These are phyloP conservation scores for Orycteropus afer DNA, from an alignment of 2,113 vertebrate species.

Conservation along the genomic window DNA sequence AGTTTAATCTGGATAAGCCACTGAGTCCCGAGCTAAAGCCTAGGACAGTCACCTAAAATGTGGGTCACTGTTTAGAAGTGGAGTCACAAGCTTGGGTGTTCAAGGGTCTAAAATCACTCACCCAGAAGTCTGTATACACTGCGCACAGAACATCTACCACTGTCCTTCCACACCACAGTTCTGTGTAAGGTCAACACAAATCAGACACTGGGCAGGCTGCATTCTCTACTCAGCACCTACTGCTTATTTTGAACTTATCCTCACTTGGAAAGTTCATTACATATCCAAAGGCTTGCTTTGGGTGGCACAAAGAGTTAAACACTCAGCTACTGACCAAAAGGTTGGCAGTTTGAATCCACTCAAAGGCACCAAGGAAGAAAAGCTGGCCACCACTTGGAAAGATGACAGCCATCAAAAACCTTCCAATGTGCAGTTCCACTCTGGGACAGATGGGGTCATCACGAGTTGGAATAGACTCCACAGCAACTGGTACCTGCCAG, in stretches of 20 bases:
- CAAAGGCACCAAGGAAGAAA: background rate
- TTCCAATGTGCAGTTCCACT: background rate
- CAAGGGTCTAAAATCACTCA: background rate
- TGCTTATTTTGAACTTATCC: background rate
- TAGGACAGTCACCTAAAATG: background rate
- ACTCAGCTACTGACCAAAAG: background rate
- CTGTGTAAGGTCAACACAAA: background rate
- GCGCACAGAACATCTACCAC: too few relatives aligned
- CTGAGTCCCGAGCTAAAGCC: background rate
- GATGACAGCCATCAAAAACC: background rate
- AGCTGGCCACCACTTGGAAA: background rate
- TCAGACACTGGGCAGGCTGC: background rate
- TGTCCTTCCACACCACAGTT: background rate
- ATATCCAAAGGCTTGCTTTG: background rate
- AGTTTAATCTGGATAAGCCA: constrained; percentile 52
- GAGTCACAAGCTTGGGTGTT: background rate
- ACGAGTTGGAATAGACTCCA: too few relatives aligned
- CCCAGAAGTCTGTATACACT: background rate
- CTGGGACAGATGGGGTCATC: background rate
- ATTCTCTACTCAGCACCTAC: background rate
- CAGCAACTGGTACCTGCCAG: background rate
- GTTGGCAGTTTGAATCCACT: background rate
- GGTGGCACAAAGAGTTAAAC: background rate
- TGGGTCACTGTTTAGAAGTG: background rate
- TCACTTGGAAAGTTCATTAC: background rate